phyloP scores from a whole-genome alignment of 1,140 invertebrate species.

The Eurosta solidaginis region DNA sequence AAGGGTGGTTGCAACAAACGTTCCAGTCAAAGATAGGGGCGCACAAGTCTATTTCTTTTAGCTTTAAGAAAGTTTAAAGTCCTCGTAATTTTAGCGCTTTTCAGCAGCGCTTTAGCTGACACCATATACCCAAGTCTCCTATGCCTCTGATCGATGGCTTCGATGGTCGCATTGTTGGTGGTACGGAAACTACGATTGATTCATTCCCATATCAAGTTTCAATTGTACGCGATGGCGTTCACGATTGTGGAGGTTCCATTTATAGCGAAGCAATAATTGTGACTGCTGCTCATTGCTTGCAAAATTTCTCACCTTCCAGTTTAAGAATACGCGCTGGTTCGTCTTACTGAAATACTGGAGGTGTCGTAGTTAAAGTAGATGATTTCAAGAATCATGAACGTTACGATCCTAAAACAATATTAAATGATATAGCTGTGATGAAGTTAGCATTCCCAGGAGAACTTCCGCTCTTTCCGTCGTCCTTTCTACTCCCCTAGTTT shows the following conservation, averaged over 20 bases:
- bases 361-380: constrained; percentile 41
- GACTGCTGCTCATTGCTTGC: constrained; percentile 68
- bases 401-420: constrained; percentile 42
- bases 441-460: too few relatives aligned
- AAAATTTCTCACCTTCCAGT: constrained; percentile 34
- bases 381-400: constrained; percentile 45
- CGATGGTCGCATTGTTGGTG: constrained; percentile 35
- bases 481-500: too few relatives aligned
- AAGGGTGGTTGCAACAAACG: too few relatives aligned
- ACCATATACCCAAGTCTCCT: too few relatives aligned
- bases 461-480: too few relatives aligned
- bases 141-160: too few relatives aligned
- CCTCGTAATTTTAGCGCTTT: too few relatives aligned
- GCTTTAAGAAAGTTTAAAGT: too few relatives aligned
- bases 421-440: constrained; percentile 64
- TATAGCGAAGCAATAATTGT: constrained; percentile 59
- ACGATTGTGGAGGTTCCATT: constrained; percentile 66
- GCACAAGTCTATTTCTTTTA: too few relatives aligned
- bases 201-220: constrained; percentile 50
- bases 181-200: constrained; percentile 39
- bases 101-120: too few relatives aligned
- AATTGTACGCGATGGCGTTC: constrained; percentile 39
- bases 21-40: too few relatives aligned
- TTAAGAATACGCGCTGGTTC: constrained; percentile 48
- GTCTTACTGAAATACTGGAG: constrained; percentile 39